Conservation (phyloP, 2,113 vertebrate genomes). For the Balaenoptera acutorostrata region DNA sequence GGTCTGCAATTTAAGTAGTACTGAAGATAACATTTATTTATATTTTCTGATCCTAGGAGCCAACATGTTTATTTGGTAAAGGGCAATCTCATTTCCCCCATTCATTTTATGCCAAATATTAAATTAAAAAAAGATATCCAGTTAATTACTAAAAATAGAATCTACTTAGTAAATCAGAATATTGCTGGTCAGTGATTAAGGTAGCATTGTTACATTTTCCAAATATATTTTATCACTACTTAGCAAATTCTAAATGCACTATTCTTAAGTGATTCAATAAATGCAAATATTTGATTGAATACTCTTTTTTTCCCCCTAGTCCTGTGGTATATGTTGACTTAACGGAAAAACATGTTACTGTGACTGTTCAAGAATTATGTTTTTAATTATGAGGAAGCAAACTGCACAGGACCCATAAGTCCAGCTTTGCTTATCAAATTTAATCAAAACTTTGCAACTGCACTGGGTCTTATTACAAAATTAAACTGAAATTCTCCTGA, state of each 20-base stretch:
- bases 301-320: background rate
- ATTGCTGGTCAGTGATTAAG: background rate
- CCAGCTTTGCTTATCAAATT: conserved; percentile 33
- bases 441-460: conserved; percentile 52
- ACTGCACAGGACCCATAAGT: conserved; percentile 35
- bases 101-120: background rate
- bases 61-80: background rate
- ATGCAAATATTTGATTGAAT: background rate
- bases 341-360: conserved; percentile 41
- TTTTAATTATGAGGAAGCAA: conserved; percentile 60
- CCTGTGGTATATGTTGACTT: conserved; percentile 39
- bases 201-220: background rate
- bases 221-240: background rate
- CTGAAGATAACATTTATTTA: background rate
- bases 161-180: background rate
- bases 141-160: background rate
- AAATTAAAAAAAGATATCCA: background rate
- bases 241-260: background rate
- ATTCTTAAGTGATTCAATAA: background rate
- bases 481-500: conserved; percentile 47
- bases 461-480: conserved; percentile 10
- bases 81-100: background rate
- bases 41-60: background rate
- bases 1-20: background rate
- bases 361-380: conserved; percentile 57